Percentiles rank a stretch among this genome's conserved stretches.
These are phyloP conservation scores for Lagothrix lagotricha DNA, from an alignment of 2,797 vertebrate species.

Conservation along the genomic window DNA sequence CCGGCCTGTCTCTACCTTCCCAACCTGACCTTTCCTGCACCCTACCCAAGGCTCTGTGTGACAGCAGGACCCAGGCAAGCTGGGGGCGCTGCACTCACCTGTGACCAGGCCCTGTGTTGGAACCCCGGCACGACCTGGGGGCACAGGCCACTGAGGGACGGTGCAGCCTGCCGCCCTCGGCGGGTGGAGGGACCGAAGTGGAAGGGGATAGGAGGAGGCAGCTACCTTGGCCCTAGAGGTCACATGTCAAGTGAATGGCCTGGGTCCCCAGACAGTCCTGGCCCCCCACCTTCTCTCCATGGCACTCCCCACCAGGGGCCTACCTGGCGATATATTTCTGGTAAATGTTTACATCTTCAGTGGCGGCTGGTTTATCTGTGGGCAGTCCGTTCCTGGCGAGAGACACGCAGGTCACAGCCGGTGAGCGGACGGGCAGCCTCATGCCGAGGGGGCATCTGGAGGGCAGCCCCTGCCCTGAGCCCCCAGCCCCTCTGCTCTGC, in stretches of 20 bases:
- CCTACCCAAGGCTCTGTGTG: background rate
- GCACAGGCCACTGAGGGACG: background rate
- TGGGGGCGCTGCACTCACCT: background rate
- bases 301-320: conserved; percentile 85
- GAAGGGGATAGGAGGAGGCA: background rate
- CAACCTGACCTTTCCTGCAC: background rate
- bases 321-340: conserved; percentile 99
- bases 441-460: background rate
- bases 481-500: background rate
- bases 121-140: background rate
- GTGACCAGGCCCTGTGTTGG: background rate
- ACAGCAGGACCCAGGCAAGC: background rate
- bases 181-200: background rate
- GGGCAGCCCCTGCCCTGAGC: conserved; percentile 48
- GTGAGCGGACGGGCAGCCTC: conserved; percentile 79
- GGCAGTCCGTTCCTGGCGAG: conserved; percentile 97
- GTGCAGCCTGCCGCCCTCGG: background rate
- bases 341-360: conserved; percentile 99
- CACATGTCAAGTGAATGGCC: background rate
- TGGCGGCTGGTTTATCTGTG: conserved; percentile 96
- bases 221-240: background rate
- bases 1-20: background rate
- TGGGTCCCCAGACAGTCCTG: conserved; percentile 28
- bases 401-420: conserved; percentile 85
- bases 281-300: conserved; percentile 76